Base-by-base conservation (phyloP, 2,113 vertebrate genomes). In the Ophthalmolycus amberensis region DNA sequence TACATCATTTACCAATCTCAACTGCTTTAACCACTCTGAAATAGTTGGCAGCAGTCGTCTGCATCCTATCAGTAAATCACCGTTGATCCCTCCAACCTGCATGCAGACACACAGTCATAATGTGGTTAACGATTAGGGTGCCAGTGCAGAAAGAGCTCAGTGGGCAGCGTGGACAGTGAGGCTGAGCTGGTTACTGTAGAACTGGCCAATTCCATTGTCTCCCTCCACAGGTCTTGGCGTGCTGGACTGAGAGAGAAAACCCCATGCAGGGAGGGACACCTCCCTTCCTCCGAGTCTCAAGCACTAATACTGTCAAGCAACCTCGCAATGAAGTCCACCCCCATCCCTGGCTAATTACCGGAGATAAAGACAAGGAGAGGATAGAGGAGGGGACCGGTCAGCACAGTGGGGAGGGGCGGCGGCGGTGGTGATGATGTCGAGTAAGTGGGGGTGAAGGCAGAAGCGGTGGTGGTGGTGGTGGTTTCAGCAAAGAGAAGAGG, bases 111-210 rank as follows among this genome's bases (percentile, higher is more conserved):
- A 75, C 85, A 54, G 84, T 88, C 72, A 86, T 89, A 86, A 91
- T 85, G 84, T 87, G 79, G 88, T 89, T 90, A 90, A 92, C 91
- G 88, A 92, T 90, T 88, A 83, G 83, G 75, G 81, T 77, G 82
- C 82, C 63, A 71, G 69, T 52, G 82, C 69, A 92, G 91, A 92
- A 91, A 29, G 83, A 64, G 81, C 91, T 88, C 93, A 91, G 91
- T 83, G 90, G 93, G 93, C 88, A 88, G 91, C 75, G 88, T 90
- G 93, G 93, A 94, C 93, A 91, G 90, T 89, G 68, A 86, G 91
- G 85, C 91, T 91, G 90, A 91, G 91, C 89, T 75, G 79, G 87
- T 67, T 90, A 91, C 91, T 90, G 92, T 92, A 92, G 87, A 83
- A 82, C 56, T 22, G 65, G 25, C 70, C 37, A 6, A 58, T 37